Evolutionary conservation across 35 echinoderm and acorn worm species (phyloP), one percentile per base, ranked within the genome.

Genomic region (Ophioderma brevispina): DNA sequence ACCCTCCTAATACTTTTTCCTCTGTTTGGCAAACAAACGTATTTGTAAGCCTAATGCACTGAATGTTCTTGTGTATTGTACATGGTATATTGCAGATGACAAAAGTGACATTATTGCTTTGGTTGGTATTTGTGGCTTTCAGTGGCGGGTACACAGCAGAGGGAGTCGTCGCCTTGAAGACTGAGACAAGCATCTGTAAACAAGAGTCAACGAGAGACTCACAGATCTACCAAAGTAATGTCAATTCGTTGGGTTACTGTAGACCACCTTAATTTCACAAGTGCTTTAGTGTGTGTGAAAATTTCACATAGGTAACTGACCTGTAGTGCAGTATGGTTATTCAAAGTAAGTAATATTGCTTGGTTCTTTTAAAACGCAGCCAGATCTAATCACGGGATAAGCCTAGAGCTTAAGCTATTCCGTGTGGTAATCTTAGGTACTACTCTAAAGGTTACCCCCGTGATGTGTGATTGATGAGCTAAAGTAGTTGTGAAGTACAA

Each of bases 181-280:
- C 78, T 49, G 42, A 75, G 87, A 36, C 78, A 81, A 38, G 5
- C 28, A 85, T 94, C 6, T 94, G 92, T 81, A 36, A 90, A 10
- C 87, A 86, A 38, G n/a, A n/a, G 88, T 89, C 0, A 78, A 90
- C 31, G 78, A 79, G 30, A 55, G 84, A 36, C 49, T 94, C 8
- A 94, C 92, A 0, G 88, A 94, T 63, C 52, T 90, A 31, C 46
- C 78, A 94, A 90, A 87, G 87, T 87, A 90, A 81, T 37, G 64
- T 81, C 23, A 6, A 23, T 18, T 1, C 2, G 6, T 0, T 0
- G 1, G n/a, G 30, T 0, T 30, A 33, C 35, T 30, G 83, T 31
- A 37, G 0, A 43, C 1, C 30, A 1, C 1, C 6, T 82, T 82
- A 25, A 81, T 35, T 46, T 33, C 19, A 50, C 38, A 76, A 38